Evolutionary conservation across 2,888 invertebrate genomes (phyloP).

Genomic region (Chrysolina oricalcia): DNA sequence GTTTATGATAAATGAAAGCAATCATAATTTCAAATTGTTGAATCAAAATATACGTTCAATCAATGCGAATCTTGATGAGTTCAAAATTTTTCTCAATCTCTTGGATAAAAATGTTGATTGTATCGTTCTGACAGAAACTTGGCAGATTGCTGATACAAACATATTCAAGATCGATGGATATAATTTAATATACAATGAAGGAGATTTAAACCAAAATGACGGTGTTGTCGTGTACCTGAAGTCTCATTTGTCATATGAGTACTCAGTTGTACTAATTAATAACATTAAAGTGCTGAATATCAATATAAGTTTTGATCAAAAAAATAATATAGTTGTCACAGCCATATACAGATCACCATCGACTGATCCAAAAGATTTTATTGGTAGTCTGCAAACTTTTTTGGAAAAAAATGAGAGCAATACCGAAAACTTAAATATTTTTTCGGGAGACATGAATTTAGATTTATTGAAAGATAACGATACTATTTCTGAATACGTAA

Average conservation of each 20-base stretch:
- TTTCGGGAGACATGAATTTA: conserved; percentile 21
- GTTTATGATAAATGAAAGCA: conserved; percentile 18
- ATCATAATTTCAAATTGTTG: conserved; percentile 14
- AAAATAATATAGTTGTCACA: conserved; percentile 27
- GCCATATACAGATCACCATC: conserved; percentile 30
- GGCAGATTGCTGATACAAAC: background rate
- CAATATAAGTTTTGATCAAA: conserved; percentile 4
- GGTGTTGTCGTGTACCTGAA: conserved; percentile 23
- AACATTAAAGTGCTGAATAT: conserved; percentile 26
- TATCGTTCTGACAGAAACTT: conserved; percentile 15
- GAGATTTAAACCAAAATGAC: too few relatives aligned
- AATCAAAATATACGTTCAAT: conserved; percentile 22
- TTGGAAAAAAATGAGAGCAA: conserved; percentile 10
- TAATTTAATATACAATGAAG: too few relatives aligned
- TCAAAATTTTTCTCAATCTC: conserved; percentile 21
- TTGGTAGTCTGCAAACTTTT: conserved; percentile 10
- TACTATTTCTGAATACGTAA: conserved; percentile 16
- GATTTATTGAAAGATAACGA: conserved; percentile 23
- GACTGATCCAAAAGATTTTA: conserved; percentile 24
- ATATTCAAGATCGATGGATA: conserved; percentile 5
- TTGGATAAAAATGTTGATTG: conserved; percentile 16
- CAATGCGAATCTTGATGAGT: conserved; percentile 27
- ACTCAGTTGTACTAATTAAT: conserved; percentile 1
- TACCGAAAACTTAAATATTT: conserved; percentile 15
- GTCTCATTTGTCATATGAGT: conserved; percentile 22